Conservation (phyloP, 2,797 vertebrate species). For the Acomys russatus region DNA sequence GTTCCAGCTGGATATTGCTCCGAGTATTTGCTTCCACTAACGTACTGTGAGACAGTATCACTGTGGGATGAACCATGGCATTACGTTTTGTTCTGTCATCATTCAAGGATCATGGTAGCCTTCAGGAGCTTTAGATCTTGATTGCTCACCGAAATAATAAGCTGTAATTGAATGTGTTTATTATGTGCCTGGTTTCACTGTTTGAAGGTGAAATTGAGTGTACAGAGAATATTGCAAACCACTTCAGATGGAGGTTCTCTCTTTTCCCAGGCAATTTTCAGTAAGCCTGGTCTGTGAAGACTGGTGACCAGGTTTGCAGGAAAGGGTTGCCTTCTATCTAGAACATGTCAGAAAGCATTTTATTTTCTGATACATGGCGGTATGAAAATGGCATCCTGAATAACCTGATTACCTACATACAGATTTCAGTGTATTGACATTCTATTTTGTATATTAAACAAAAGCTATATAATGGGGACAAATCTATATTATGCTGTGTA, state of each 20-base stretch:
- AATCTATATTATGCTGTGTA: constrained; percentile 91
- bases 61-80: not conserved
- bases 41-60: not conserved
- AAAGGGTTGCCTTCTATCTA: constrained; percentile 76
- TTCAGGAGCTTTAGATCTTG: constrained; percentile 28
- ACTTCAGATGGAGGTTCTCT: constrained; percentile 65
- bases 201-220: too few relatives aligned
- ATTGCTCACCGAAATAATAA: constrained; percentile 42
- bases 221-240: constrained; percentile 67
- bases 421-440: constrained; percentile 89
- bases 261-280: constrained; percentile 64
- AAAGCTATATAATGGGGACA: constrained; percentile 90
- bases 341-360: constrained; percentile 72
- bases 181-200: constrained; percentile 77
- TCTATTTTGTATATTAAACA: constrained; percentile 93
- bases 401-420: constrained; percentile 85
- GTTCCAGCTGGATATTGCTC: not conserved
- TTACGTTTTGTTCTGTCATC: not conserved
- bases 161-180: constrained; percentile 70
- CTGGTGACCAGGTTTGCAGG: constrained; percentile 75
- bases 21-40: not conserved
- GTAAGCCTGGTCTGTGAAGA: constrained; percentile 64
- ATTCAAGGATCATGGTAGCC: constrained; percentile 54
- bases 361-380: constrained; percentile 80
- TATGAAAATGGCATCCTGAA: constrained; percentile 82